Evolutionary conservation across 2,888 invertebrate species (phyloP), one percentile per base, ranked within the genome.

Genomic region (Lepas anatifera): DNA sequence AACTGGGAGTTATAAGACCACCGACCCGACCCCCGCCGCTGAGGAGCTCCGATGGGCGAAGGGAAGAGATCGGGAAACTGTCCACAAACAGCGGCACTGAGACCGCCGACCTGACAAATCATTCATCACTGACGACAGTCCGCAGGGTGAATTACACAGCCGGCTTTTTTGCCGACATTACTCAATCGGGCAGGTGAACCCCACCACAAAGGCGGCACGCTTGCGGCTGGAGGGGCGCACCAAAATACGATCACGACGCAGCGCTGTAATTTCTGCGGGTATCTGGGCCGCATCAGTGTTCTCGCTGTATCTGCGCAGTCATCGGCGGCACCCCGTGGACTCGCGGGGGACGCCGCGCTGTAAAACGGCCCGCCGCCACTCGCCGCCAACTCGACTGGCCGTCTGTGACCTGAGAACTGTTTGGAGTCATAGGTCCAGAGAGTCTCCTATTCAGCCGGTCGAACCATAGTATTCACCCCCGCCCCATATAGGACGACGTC

Each of bases 101-200:
- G 16, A 1, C 16, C 41, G 41, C 11, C 41, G 41, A n/a, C n/a
- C 41, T 13, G 41, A 41, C 10, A 41, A 27, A 52, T 29, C 52
- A 16, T 52, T 11, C 52, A 29, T 52, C 52, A 52, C 27, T 3
- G 29, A n/a, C 52, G 52, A 52, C 52, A 52, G 27, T 29, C 13
- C 13, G n/a, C 27, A 16, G 52, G 52, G 22, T 52, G 29, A 52
- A 52, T 52, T 52, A 52, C 52, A n/a, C n/a, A 52, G 11, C 52
- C 29, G 7, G 8, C 52, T 52, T 52, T n/a, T 52, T 52, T 52
- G 52, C 52, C 52, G 52, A 52, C 52, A 52, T 52, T 52, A 52
- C 52, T 52, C 52, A 52, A 52, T 52, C 11, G 13, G 52, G 29
- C 29, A 16, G 52, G 52, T 16, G 27, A 29, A 16, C 52, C 27